phyloP scores from a whole-genome alignment of 1,140 invertebrate genomes.

The Cardiocondyla obscurior region DNA sequence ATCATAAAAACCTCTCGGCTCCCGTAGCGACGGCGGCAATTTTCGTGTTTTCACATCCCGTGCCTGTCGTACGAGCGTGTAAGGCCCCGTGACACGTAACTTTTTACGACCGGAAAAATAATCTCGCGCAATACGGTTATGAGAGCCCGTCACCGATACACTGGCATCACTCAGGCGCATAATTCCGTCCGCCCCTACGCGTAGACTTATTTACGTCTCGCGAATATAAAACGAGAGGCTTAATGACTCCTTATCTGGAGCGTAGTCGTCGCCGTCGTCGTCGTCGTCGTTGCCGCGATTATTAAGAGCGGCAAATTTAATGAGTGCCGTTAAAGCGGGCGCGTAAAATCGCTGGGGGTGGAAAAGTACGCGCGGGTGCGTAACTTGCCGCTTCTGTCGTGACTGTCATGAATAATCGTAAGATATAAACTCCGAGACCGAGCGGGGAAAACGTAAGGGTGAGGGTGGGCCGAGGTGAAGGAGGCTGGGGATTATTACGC shows the following conservation, averaged over 20 bases:
- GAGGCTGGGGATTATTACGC: slow-evolving; percentile 19
- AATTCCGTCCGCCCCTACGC: not conserved
- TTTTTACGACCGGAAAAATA: slow-evolving; percentile 32
- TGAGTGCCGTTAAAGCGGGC: slow-evolving; percentile 10
- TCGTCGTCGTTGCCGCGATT: slow-evolving; percentile 15
- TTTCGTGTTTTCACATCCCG: slow-evolving; percentile 26
- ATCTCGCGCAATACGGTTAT: slow-evolving; percentile 15
- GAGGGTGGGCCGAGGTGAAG: too few species aligned
- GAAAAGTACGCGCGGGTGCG: not conserved
- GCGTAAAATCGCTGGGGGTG: slow-evolving; percentile 36
- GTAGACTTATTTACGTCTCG: slow-evolving; percentile 27
- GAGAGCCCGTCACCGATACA: slow-evolving; percentile 17
- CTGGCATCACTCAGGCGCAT: slow-evolving; percentile 11
- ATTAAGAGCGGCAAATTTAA: slow-evolving; percentile 35
- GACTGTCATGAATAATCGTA: slow-evolving; percentile 24
- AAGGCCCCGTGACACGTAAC: slow-evolving; percentile 36
- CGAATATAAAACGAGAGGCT: slow-evolving; percentile 26
- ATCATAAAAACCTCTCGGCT: slow-evolving; percentile 27
- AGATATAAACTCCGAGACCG: slow-evolving; percentile 13
- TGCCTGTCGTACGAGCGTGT: slow-evolving; percentile 16
- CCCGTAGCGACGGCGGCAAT: not conserved
- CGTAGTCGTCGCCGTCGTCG: not conserved
- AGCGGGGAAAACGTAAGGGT: not conserved
- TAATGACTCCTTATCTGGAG: slow-evolving; percentile 14
- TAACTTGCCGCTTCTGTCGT: not conserved